Base-by-base conservation (phyloP, 1,140 invertebrate species). In the Stegodyphus mimosarum region DNA sequence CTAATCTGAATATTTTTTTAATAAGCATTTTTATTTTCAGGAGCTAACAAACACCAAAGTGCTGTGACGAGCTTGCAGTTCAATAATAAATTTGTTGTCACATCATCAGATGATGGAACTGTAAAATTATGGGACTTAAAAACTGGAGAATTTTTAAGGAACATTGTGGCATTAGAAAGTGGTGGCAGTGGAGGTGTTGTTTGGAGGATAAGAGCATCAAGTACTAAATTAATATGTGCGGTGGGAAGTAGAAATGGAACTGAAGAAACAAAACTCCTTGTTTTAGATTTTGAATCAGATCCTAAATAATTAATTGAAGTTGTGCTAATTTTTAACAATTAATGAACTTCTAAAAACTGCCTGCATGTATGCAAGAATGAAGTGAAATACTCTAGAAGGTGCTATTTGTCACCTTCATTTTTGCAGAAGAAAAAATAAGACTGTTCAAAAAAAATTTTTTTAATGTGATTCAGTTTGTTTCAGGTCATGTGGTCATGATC, bases 81-180 rank as follows among this genome's bases (percentile, higher is more conserved):
- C 88, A 98, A 98, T 91, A 96, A 95, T 89, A 95, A 96, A 88
- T 98, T 99, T 93, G 97, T 99, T 80, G 98, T 99, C 87, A 99
- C 98, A n/a, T 99, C 98, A 33, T 98, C 97, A 5, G 98, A 99
- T 89, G 98, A 99, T 92, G 98, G 98, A 49, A 99, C 98, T 15
- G 98, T 99, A 2, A 99, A 99, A 91, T 92, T 99, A 33, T 99
- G 98, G 98, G 97, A 99, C 92, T 94, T 99, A 55, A 95, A 95
- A 90, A 98, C 96, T 77, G 95, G 95, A 92, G 96, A 97, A 89
- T 99, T 99, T 91, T 96, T 99, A 89, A 93, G 98, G 73, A 98
- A 99, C 91, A 92, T 99, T 55, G 96, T 99, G 18, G 94, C 96
- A 9, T 91, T 99, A 71, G 95, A 95, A 69, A 98, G 96, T 88